Evolutionary conservation across 2,113 vertebrate genomes (phyloP), one percentile per base, ranked within the genome.

Genomic region (Lampris incognitus): DNA sequence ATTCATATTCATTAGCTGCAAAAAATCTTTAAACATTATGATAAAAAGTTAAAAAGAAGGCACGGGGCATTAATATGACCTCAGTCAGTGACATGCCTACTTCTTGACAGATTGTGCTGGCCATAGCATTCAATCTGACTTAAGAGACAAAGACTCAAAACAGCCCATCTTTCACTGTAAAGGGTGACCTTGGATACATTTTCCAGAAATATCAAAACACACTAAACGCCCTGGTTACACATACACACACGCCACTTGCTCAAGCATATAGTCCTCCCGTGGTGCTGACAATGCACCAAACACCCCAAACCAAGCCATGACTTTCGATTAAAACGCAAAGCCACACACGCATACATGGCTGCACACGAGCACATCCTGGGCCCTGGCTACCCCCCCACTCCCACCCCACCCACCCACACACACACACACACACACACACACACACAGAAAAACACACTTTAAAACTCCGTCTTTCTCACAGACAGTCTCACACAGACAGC

Each of bases 401-500:
- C 24, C 24, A 24, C 24, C 24, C 24, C 24, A 24, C 24, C 24
- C 24, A 24, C 24, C 24, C 24, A 24, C 24, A 24, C 67, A 44
- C 59, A 70, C 67, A 39, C 66, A 77, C 74, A 63, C 42, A 48
- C 70, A 58, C 57, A 69, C 24, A 24, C 24, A 24, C 67, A 44
- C 59, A 70, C 67, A 39, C 66, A 77, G 66, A 63, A 39, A 48
- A 67, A 58, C 57, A 69, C 76, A 55, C 1, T 60, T 24, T 55
- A 74, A 24, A 55, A 9, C 44, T 24, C 75, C 55, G 13, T 44
- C 81, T 58, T 63, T 76, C 81, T 83, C 85, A 89, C 68, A 88
- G 13, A 41, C 81, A 58, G 63, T 76, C 81, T 83, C 85, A 89
- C 68, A 88, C 85, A 85, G 74, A 88, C 74, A 86, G 85, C 89